Evolutionary conservation across 2,888 invertebrate genomes (phyloP), one percentile per base, ranked within the genome.

Genomic region (Caenorhabditis sinica): DNA sequence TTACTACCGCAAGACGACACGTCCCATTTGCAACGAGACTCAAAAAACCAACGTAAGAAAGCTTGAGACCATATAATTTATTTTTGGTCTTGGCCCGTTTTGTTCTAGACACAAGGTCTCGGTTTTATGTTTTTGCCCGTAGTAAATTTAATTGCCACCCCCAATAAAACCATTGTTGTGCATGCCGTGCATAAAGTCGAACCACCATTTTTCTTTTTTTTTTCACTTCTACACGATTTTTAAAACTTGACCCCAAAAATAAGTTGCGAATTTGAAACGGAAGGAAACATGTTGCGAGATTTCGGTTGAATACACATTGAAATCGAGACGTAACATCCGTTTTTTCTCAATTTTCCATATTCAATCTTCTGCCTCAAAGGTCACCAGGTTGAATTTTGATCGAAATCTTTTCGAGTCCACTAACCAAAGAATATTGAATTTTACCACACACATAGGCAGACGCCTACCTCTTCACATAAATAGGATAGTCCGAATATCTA

Each of bases 251-350:
- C 45, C 58, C 58, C 60, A 30, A 45, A 49, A 51, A 40, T 63
- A 60, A 68, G 23, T 66, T 40, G 8, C 49, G 20, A 49, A 36
- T 51, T 20, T 2, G 28, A 80, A 72, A 56, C 65, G 72, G 80
- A 73, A 80, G 49, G 36, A 49, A 51, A 28, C 69, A 45, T 28
- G 43, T 61, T 43, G 36, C 53, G 23, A 28, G 56, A 72, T 45
- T 58, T 72, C 60, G 66, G 65, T 72, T 73, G 58, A 80, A 1
- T 80, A 58, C 65, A 72, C 72, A 20, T 36, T 56, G 36, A 28
- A 71, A 45, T 56, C 17, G 33, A 43, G 66, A 72, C 80, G 80
- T 80, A 80, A 80, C 65, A 58, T 80, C 80, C 80, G 80, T 56
- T 80, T 77, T 60, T 28, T 28, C 15, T 40, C 51, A 30, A 33